Base-by-base conservation (phyloP, 1,140 invertebrate species). In the Drosophila mojavensis region DNA sequence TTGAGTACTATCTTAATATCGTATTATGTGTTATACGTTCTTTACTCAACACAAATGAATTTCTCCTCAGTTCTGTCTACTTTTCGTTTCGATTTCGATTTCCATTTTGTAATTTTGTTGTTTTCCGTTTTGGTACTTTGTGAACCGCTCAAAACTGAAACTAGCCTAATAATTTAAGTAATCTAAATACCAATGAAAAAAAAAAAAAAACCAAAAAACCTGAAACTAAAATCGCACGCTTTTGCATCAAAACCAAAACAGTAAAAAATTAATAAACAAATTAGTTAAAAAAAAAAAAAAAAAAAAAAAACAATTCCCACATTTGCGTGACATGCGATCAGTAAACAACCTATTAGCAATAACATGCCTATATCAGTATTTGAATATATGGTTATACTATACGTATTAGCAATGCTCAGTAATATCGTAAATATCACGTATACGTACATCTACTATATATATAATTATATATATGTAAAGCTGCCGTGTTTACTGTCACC, bases 211-310 rank as follows among this genome's bases (percentile, higher is more conserved):
- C 4, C 4, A 30, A 30, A 66, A 70, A 69, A 70, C 62, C 74
- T 71, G 72, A 90, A 89, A 75, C 67, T 90, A 91, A 82, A 90
- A 90, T 70, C 85, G 90, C 90, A 91, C 90, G 90, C 90, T 91
- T 91, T 83, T 91, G 90, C 90, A 91, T 91, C 88, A 91, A 81
- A 74, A 80, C 71, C 36, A 75, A 70, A 74, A 50, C 55, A 47
- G 63, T 63, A 51, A 75, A 66, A 73, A 70, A 33, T 53, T 58
- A 68, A 84, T 43, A 75, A 56, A 78, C 56, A 54, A 65, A 59
- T 72, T 73, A 74, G 64, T 60, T 9, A 28, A 50, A 24, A 26
- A 11, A 7, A 41, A 69, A 79, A 83, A 69, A 33, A 67, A 24
- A 2, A 30, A 30, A 4, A 2, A 47, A 47, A 0, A 47, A 0